Conservation (phyloP, 2,113 vertebrate genomes). For the Herpailurus yagouaroundi region DNA sequence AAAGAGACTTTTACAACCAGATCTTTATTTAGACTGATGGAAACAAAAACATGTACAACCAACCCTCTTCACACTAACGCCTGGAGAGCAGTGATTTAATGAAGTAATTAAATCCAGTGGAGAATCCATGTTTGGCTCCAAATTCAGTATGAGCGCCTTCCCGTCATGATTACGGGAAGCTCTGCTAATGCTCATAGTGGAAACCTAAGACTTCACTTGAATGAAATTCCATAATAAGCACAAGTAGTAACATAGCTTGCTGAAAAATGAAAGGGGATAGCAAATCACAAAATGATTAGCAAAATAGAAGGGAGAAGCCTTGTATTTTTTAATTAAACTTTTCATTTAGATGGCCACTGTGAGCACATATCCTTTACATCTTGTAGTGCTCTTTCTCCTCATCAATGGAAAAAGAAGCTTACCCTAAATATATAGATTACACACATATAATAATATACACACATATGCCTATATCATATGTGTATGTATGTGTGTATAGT, state of each 20-base stretch:
- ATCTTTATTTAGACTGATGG: not conserved
- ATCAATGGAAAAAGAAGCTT: not conserved
- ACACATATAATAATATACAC: not conserved
- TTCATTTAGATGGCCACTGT: not conserved
- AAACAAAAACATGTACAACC: not conserved
- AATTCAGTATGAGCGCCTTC: not conserved
- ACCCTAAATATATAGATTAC: not conserved
- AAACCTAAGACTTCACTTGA: not conserved
- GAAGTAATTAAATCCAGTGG: not conserved
- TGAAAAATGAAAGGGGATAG: not conserved
- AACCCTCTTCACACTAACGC: not conserved
- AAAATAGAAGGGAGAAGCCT: not conserved
- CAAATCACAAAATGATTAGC: not conserved
- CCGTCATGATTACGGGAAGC: not conserved
- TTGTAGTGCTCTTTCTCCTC: not conserved
- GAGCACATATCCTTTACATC: not conserved
- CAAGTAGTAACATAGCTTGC: not conserved
- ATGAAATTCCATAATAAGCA: not conserved
- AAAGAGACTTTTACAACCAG: not conserved
- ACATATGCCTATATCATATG: not conserved
- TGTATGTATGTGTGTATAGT: not conserved
- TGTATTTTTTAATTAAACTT: conserved; percentile 12
- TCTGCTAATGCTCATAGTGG: not conserved
- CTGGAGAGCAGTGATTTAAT: not conserved
- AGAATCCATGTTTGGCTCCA: not conserved